Percentiles rank a stretch among this genome's conserved stretches.
These are phyloP conservation scores for Muscicapa striata DNA, from an alignment of 2,797 vertebrate species.

Conservation along the genomic window DNA sequence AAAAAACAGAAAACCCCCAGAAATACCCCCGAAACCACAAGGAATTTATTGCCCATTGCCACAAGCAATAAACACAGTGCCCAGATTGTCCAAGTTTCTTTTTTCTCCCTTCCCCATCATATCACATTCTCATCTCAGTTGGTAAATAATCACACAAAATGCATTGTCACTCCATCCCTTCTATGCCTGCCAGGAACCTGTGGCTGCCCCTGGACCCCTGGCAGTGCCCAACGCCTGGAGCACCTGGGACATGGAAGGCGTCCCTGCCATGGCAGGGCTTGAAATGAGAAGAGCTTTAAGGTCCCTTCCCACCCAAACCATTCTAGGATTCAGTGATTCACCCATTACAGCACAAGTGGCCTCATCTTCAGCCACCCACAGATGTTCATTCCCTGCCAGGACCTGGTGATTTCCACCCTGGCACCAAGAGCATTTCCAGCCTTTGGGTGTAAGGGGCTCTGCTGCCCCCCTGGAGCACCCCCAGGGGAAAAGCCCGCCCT, in stretches of 20 bases:
- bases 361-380: neutral
- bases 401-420: neutral
- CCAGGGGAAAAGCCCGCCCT: rapidly evolving
- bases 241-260: neutral
- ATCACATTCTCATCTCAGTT: no score
- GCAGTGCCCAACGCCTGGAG: rapidly evolving
- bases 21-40: no score
- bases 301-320: neutral
- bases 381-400: neutral
- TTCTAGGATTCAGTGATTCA: neutral
- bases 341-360: neutral
- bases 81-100: neutral
- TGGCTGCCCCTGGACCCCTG: neutral
- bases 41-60: no score
- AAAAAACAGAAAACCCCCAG: neutral
- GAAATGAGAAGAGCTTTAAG: neutral
- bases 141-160: neutral
- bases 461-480: neutral
- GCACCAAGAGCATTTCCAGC: neutral
- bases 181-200: neutral
- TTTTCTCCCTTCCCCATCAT: neutral
- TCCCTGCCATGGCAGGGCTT: neutral
- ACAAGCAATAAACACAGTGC: neutral
- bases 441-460: rapidly evolving
- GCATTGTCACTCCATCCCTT: no score